Base-by-base conservation (phyloP, 2,113 vertebrate genomes). In the Sula dactylatra region DNA sequence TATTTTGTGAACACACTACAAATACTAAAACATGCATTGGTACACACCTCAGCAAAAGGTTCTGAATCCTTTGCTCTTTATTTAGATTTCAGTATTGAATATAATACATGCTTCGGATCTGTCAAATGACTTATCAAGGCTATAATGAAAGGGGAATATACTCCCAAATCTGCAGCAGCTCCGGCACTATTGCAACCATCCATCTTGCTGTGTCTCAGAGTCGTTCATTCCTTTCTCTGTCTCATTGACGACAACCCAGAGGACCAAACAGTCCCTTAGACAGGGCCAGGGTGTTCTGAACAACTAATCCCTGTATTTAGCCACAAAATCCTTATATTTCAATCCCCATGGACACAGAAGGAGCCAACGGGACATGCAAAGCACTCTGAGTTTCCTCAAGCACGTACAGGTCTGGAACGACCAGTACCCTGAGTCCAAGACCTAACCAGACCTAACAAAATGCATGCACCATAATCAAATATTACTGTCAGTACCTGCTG, bases 351-450 rank as follows among this genome's bases (percentile, higher is more conserved):
- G 59, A 61, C 9, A 73, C 4, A 64, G 16, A 34, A 81, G 36
- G 22, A 65, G 49, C 25, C 86, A 90, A 50, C 1, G 0, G 7
- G 29, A 16, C 52, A 78, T 2, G 19, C 14, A 65, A 87, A 73
- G 25, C 4, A 11, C 19, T 50, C 27, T 4, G 27, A 64, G 16
- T 25, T 69, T 84, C 49, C n/a, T 45, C 59, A 81, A 29, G 85
- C 15, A 87, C 1, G 0, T 40, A 56, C 25, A 58, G 18, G 27
- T 40, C 64, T 49, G 38, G 34, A 64, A 81, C 2, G 26, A 69
- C 5, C 0, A 0, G 67, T 17, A 49, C 9, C 36, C 21, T 0
- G 2, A 77, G 38, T 13, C n/a, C n/a, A 64, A 64, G 54, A 45
- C 52, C 34, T n/a, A n/a, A 66, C 38, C 7, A 49, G 52, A 32